Conservation (phyloP, 2,888 invertebrate species). For the Drosophila maculinotata region DNA sequence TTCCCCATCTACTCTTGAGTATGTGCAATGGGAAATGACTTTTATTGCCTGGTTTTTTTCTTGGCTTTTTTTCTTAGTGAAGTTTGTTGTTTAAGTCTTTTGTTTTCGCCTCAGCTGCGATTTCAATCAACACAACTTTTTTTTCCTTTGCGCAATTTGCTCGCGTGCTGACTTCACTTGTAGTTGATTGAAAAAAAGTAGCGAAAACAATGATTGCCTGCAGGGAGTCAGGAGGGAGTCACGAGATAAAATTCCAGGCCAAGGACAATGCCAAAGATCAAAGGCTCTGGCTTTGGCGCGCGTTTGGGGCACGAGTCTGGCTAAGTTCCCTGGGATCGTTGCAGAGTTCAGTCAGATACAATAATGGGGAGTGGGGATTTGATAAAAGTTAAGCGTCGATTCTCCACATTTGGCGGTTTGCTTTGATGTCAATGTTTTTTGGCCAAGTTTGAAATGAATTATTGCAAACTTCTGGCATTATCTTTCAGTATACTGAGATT, state of each 20-base stretch:
- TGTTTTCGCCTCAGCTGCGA: slow-evolving; percentile 44
- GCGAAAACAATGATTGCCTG: slow-evolving; percentile 9
- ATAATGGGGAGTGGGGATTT: not conserved
- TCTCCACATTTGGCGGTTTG: slow-evolving; percentile 8
- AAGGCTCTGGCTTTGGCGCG: slow-evolving; percentile 41
- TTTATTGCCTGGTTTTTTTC: slow-evolving; percentile 57
- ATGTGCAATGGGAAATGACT: slow-evolving; percentile 70
- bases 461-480: not conserved
- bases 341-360: not conserved
- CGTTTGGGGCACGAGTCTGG: slow-evolving; percentile 20
- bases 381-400: not conserved
- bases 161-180: slow-evolving; percentile 42
- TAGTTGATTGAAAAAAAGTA: slow-evolving; percentile 23
- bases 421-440: slow-evolving; percentile 20
- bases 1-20: slow-evolving; percentile 15
- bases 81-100: slow-evolving; percentile 68
- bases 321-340: slow-evolving; percentile 13
- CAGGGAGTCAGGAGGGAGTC: slow-evolving; percentile 14
- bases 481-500: not conserved
- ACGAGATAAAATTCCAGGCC: slow-evolving; percentile 32
- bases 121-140: slow-evolving; percentile 48
- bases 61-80: slow-evolving; percentile 16
- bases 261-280: slow-evolving; percentile 74
- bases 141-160: slow-evolving; percentile 34
- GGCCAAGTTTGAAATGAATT: slow-evolving; percentile 10